phyloP scores from a whole-genome alignment of 2,888 invertebrate species.

The Phengaris arion region DNA sequence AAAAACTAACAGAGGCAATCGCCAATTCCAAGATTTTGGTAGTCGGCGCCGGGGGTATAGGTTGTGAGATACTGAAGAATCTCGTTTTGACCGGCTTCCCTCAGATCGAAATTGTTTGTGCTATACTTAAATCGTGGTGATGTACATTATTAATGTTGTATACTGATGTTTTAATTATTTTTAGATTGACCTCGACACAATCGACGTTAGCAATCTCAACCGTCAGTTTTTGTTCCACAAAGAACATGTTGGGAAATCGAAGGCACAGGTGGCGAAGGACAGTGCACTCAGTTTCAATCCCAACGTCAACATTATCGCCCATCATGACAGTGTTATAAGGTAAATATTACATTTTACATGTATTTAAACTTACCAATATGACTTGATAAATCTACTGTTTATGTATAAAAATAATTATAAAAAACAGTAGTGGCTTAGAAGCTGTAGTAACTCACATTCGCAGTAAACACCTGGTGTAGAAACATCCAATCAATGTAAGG shows the following conservation, averaged over 20 bases:
- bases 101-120: constrained; percentile 94
- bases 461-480: no score
- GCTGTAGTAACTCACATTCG: no score
- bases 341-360: background rate
- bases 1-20: constrained; percentile 82
- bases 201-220: constrained; percentile 99
- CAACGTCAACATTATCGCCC: constrained; percentile 90
- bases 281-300: constrained; percentile 94
- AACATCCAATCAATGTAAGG: no score
- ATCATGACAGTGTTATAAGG: constrained; percentile 96
- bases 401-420: no score
- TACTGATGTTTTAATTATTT: constrained; percentile 43
- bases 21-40: constrained; percentile 87
- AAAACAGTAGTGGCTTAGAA: no score
- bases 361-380: no score
- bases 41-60: constrained; percentile 99
- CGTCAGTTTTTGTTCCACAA: constrained; percentile 99
- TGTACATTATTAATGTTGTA: background rate
- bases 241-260: constrained; percentile 98
- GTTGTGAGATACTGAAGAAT: constrained; percentile 98
- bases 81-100: constrained; percentile 96
- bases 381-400: no score
- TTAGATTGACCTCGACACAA: constrained; percentile 99
- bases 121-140: constrained; percentile 1
- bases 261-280: constrained; percentile 94